These are phyloP conservation scores for Chironomus striatipennis DNA, from an alignment of 1,140 invertebrate genomes.

Conservation along the genomic window DNA sequence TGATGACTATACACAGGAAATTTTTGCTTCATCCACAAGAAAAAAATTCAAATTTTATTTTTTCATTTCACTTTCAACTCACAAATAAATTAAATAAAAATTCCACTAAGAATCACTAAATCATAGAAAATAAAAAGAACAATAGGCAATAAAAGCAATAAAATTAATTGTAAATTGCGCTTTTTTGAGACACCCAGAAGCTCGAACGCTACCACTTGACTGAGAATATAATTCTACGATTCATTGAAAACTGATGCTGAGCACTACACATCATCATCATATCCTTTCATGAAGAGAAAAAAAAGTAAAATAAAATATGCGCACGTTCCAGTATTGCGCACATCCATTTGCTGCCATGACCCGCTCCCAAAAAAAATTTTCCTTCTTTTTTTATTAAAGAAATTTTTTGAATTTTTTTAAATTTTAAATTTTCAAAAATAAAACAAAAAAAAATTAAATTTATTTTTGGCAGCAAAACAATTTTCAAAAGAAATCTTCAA, in stretches of 20 bases:
- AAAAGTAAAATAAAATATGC: no score
- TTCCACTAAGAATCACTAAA: neutral
- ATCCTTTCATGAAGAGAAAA: constrained; percentile 5
- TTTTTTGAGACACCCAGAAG: neutral
- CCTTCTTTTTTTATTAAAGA: no score
- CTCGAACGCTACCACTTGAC: constrained; percentile 3
- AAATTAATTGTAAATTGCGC: no score
- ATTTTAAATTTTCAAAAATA: no score
- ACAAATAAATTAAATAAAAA: neutral
- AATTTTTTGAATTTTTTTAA: no score
- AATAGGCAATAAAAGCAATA: no score
- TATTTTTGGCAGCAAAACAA: no score
- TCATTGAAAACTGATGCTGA: constrained; percentile 23
- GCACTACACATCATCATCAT: constrained; percentile 11
- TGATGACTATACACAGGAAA: no score
- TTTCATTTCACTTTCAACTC: neutral
- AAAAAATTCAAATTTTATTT: neutral
- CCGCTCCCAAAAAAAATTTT: neutral
- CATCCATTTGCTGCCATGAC: neutral
- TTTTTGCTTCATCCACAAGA: no score
- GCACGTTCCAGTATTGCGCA: constrained; percentile 18
- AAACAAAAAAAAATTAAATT: no score
- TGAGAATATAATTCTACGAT: constrained; percentile 1
- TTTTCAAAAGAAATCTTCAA: no score
- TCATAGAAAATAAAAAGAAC: neutral